Evolutionary conservation across 2,888 invertebrate genomes (phyloP).

Genomic region (Pheosia gnoma): DNA sequence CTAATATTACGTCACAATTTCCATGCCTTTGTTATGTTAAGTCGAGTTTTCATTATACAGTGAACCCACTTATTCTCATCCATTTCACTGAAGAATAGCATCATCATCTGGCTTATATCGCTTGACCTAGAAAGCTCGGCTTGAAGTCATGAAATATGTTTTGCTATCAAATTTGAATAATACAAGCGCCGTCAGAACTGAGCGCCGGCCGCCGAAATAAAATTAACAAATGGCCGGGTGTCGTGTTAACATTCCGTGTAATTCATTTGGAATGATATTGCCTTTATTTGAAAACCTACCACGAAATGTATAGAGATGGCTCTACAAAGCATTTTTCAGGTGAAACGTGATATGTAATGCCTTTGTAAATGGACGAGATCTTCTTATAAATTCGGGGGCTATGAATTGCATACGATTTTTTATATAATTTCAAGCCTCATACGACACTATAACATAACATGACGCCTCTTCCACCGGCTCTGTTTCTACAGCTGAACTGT

Average conservation of each 20-base stretch:
- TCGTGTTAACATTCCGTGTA: constrained; percentile 50
- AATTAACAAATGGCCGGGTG: constrained; percentile 54
- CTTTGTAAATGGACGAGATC: no score
- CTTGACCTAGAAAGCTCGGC: constrained; percentile 59
- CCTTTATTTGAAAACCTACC: not conserved
- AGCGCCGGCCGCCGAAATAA: constrained; percentile 44
- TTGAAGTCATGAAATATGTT: constrained; percentile 66
- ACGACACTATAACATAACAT: no score
- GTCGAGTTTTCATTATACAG: constrained; percentile 36
- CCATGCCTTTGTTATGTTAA: constrained; percentile 38
- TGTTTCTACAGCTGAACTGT: no score
- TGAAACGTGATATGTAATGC: no score
- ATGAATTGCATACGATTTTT: no score
- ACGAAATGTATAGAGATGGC: no score
- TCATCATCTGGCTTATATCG: constrained; percentile 35
- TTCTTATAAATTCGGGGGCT: no score
- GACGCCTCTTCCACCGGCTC: no score
- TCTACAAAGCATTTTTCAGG: no score
- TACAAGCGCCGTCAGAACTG: constrained; percentile 38
- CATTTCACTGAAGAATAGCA: constrained; percentile 38
- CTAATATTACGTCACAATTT: constrained; percentile 4
- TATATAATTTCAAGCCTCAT: no score
- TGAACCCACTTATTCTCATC: constrained; percentile 40
- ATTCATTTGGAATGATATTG: constrained; percentile 47
- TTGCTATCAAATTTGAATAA: constrained; percentile 67